Base-by-base conservation (phyloP, 2,888 invertebrate species). In the Meandrusa payeni region DNA sequence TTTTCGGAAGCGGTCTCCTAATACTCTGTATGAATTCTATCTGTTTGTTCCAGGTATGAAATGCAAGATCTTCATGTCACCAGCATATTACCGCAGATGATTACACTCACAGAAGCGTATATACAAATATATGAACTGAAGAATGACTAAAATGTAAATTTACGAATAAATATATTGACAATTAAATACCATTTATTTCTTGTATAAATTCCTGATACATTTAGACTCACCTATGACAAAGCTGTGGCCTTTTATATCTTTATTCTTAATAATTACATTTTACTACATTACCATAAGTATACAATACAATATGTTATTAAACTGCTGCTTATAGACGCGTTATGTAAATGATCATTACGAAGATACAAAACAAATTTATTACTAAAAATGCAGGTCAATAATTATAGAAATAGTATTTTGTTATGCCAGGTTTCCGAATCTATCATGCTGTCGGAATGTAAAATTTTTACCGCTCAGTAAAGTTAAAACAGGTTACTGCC, bases 71-170 rank as follows among this genome's bases (percentile, higher is more conserved):
- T 99, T 41, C 99, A 99, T 69, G 99, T 99, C 0, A 97, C 95
- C 3, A 98, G 98, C 76, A 99, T 99, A 64, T 89, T 99, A 45
- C 99, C 99, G 2, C 99, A 99, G 83, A 99, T 99, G 98, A 99
- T 99, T 48, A 98, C 99, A 0, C 89, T 99, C 10, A 98, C 99
- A 1, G 99, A 99, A 85, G 97, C 98, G 2, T 99, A 99, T 72
- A 98, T 99, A 69, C 99, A 99, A 78, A 92, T 93, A 59, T 93
- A 93, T 80, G 93, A 93, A 76, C 69, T 87, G 38, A 88, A 87
- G 48, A 79, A 82, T 69, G 87, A 88, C 65, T 83, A 64, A 75
- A 48, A 26, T 49, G 43, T 40, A 36, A 22, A 55, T 53, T 50
- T 48, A 57, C 51, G 11, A 26, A 17, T 38, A 12, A 12, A 27